These are phyloP conservation scores for Sebastes diploproa DNA, from an alignment of 2,797 vertebrate species.

Conservation along the genomic window DNA sequence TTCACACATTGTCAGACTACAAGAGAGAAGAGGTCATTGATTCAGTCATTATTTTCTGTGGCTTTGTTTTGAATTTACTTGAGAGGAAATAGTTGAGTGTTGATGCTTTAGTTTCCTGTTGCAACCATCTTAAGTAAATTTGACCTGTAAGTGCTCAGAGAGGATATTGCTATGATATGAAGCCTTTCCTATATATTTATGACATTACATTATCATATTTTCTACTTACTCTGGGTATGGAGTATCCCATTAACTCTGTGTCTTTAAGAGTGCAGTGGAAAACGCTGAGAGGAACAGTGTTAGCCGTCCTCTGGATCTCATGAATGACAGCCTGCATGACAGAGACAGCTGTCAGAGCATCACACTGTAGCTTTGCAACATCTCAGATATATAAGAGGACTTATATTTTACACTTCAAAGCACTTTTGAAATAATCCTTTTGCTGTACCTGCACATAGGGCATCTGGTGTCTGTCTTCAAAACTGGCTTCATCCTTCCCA, in stretches of 20 bases:
- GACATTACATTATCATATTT: not conserved
- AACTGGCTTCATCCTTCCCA: constrained; percentile 43
- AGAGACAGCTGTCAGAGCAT: not conserved
- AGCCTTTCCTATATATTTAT: not conserved
- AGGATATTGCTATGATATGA: not conserved
- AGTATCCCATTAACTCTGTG: constrained; percentile 73
- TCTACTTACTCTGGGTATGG: constrained; percentile 70
- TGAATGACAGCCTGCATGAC: constrained; percentile 70
- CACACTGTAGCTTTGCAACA: not conserved
- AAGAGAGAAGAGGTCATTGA: too few species aligned
- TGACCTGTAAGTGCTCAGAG: not conserved
- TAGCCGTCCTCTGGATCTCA: constrained; percentile 64
- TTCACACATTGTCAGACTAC: too few species aligned
- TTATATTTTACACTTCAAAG: too few species aligned
- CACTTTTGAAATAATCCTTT: not conserved
- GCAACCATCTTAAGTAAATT: not conserved
- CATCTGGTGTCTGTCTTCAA: constrained; percentile 63
- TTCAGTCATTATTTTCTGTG: too few species aligned
- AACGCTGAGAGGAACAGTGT: constrained; percentile 65
- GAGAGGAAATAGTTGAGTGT: not conserved
- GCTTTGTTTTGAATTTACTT: too few species aligned
- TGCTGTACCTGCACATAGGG: constrained; percentile 55
- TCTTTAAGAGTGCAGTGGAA: constrained; percentile 70
- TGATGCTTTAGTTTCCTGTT: not conserved
- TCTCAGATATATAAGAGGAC: not conserved